Base-by-base conservation (phyloP, 2,888 invertebrate genomes). In the Plagodis dolabraria region DNA sequence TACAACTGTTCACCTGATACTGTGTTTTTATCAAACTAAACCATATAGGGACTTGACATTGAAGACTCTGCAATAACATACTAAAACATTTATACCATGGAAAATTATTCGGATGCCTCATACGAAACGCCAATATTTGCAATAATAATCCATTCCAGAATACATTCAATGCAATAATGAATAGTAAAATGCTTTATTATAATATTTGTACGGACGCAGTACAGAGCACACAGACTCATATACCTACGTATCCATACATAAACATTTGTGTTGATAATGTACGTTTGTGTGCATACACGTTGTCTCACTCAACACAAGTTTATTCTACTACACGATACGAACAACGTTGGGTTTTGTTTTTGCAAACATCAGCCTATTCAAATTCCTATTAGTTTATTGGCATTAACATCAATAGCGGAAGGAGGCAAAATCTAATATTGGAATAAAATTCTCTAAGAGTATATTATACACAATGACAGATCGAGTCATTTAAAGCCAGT, bases 401-500 rank as follows among this genome's bases (percentile, higher is more conserved):
- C 36, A 57, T 49, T 47, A 34, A 11, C 43, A 54, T 60, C 43
- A 54, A 22, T 47, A 9, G 40, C 45, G n/a, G 47, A 10, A 40
- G 52, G 36, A 36, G 36, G 36, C 36, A 36, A n/a, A n/a, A n/a
- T 40, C 48, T n/a, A 46, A 9, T 48, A 47, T 36, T 36, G 5
- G 10, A 40, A 40, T 8, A 22, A 22, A 22, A 22, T 22, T 22
- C 22, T 22, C 22, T 2, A 22, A 22, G 22, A 4, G 22, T 22
- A 22, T 22, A 22, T 22, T 22, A 22, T 22, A 51, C 50, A 42
- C 52, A 53, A 49, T 56, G 58, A 60, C 53, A 60, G 40, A 54
- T 55, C 57, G 53, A 60, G 56, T 57, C 51, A 40, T 47, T 42
- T 44, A 48, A 63, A 84, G 84, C 85, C 79, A 84, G 85, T 87